Percentiles rank a stretch among this genome's conserved stretches.
Evolutionary conservation across 2,797 vertebrate species (phyloP).

Genomic region (Trachurus trachurus): DNA sequence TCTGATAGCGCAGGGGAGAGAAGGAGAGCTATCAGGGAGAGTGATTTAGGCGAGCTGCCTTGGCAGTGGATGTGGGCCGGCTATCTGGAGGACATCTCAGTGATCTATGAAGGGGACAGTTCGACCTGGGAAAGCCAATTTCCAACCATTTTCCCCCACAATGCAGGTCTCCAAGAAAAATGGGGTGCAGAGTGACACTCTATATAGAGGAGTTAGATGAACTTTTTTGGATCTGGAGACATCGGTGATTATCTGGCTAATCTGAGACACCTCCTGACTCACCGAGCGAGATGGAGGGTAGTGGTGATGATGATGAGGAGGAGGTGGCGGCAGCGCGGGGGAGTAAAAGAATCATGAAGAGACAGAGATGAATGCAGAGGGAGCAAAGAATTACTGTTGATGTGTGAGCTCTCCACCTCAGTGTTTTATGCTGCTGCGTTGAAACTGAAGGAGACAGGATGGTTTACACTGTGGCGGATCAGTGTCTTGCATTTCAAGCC

Average conservation of each 20-base stretch:
- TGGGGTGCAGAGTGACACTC: constrained; percentile 43
- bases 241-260: constrained; percentile 57
- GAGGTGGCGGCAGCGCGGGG: not conserved
- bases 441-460: constrained; percentile 37
- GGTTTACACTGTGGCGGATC: constrained; percentile 43
- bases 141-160: constrained; percentile 65
- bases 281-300: not conserved
- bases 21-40: constrained; percentile 77
- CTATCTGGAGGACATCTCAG: constrained; percentile 85
- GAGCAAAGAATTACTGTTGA: not conserved
- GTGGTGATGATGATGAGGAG: too few species aligned
- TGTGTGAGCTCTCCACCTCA: not conserved
- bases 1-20: constrained; percentile 60
- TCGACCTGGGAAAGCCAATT: constrained; percentile 73
- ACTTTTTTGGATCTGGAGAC: constrained; percentile 46
- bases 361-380: constrained; percentile 27
- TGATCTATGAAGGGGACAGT: constrained; percentile 82
- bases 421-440: constrained; percentile 12
- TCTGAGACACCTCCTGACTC: constrained; percentile 52
- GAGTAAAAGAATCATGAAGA: constrained; percentile 4
- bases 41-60: constrained; percentile 75
- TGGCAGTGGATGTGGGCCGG: constrained; percentile 62
- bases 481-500: constrained; percentile 51
- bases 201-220: constrained; percentile 38
- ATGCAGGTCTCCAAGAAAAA: constrained; percentile 65